Base-by-base conservation (phyloP, 2,113 vertebrate species). In the Clarias gariepinus region DNA sequence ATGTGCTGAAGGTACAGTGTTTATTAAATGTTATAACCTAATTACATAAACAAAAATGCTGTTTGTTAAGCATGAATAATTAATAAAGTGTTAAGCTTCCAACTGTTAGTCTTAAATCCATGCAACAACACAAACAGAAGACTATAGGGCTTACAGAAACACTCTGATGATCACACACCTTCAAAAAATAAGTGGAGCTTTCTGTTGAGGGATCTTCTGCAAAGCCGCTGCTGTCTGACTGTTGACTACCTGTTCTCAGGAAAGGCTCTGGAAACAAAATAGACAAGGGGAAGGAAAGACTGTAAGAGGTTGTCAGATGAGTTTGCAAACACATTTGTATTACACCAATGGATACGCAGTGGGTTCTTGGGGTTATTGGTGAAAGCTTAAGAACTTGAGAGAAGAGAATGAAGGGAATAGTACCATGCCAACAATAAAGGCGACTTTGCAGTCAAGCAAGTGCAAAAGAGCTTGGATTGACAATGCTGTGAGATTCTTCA, bases 211-310 rank as follows among this genome's bases (percentile, higher is more conserved):
- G 94, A 87, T 99, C 98, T 90, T 99, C 98, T 82, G 97, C 98
- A 66, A 99, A 99, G 13, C 98, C 98, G 41, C 98, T 99, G 93
- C 98, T 99, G 93, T 99, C 98, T 0, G 98, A 99, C 90, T 99
- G 97, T 89, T 98, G 97, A 91, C 98, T 99, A 0, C 93, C 93
- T 2, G 96, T 97, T 88, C 98, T 95, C 53, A 96, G 91, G 2
- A 98, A 91, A 57, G 96, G 96, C 93, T 96, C 94, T 96, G 78
- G 80, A 90, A 64, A 85, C 64, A 73, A 19, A 66, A 16, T 25
- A 6, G 80, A 71, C 25, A 23, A 61, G 25, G 74, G 16, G 64
- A 28, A 33, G n/a, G 57, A 11, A 58, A 63, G 7, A 68, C 28
- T 69, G 19, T 52, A 47, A 36, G 64, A 81, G 2, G 79, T 36